Evolutionary conservation across 2,888 invertebrate species (phyloP).

Genomic region (Phortica okadai): DNA sequence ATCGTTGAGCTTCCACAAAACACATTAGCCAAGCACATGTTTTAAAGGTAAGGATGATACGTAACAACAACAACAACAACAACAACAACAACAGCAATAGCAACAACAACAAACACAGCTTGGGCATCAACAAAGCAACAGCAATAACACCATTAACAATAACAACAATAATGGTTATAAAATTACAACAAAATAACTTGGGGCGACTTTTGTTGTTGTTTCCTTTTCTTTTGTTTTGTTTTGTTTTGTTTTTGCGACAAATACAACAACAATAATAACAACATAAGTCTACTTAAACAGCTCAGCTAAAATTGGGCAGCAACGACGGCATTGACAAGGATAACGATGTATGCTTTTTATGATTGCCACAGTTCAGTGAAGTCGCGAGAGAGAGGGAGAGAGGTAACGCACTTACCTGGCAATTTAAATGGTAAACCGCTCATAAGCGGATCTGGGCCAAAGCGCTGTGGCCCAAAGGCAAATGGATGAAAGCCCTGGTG

Average conservation of each 20-base stretch:
- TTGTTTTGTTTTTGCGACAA: too few species aligned
- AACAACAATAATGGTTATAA: background rate
- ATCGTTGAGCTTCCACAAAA: conserved; percentile 12
- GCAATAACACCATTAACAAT: conserved; percentile 1
- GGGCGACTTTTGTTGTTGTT: background rate
- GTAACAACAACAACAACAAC: background rate
- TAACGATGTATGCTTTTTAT: background rate
- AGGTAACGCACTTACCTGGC: conserved; percentile 81
- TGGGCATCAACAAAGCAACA: background rate
- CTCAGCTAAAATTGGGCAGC: too few species aligned
- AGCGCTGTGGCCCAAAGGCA: conserved; percentile 89
- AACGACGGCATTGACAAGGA: background rate
- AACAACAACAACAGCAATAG: background rate
- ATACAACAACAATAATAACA: background rate
- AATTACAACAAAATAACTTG: conserved; percentile 3
- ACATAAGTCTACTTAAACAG: background rate
- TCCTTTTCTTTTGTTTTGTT: too few species aligned
- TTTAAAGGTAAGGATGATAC: conserved; percentile 18
- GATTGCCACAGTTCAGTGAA: too few species aligned
- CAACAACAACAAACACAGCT: background rate
- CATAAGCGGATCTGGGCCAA: conserved; percentile 88
- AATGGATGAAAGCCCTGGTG: conserved; percentile 93
- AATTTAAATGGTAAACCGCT: conserved; percentile 89
- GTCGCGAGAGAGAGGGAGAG: background rate
- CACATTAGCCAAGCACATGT: background rate